phyloP scores from a whole-genome alignment of 2,888 invertebrate species.

The Caenorhabditis afra region DNA sequence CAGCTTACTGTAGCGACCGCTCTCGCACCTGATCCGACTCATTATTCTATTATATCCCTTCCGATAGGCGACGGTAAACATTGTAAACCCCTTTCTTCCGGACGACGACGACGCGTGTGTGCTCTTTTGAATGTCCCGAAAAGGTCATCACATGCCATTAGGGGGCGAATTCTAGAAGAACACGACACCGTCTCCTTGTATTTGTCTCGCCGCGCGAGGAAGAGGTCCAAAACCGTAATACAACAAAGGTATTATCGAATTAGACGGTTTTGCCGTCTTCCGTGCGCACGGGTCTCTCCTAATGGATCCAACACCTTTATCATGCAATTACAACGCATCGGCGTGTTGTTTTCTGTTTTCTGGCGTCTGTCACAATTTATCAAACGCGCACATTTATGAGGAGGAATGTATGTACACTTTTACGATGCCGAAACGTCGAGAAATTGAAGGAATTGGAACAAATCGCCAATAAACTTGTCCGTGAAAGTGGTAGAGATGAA shows the following conservation, averaged over 20 bases:
- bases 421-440: slow-evolving; percentile 31
- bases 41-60: slow-evolving; percentile 27
- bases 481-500: not conserved
- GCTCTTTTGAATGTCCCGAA: slow-evolving; percentile 30
- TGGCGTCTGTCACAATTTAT: slow-evolving; percentile 44
- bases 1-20: slow-evolving; percentile 3
- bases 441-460: slow-evolving; percentile 36
- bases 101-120: not conserved
- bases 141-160: slow-evolving; percentile 35
- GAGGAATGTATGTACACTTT: slow-evolving; percentile 24
- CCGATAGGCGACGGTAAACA: slow-evolving; percentile 29
- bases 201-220: not conserved
- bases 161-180: slow-evolving; percentile 31
- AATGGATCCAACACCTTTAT: slow-evolving; percentile 42
- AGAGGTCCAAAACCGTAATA: slow-evolving; percentile 19
- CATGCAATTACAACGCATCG: slow-evolving; percentile 3
- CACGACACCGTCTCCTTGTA: slow-evolving; percentile 6
- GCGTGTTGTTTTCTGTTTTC: not conserved
- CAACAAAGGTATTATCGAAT: slow-evolving; percentile 53
- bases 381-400: slow-evolving; percentile 42
- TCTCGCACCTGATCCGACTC: not conserved
- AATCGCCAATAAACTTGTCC: slow-evolving; percentile 29
- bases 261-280: slow-evolving; percentile 15
- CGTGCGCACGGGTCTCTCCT: slow-evolving; percentile 13
- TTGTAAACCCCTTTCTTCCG: slow-evolving; percentile 28